Evolutionary conservation across 2,888 invertebrate genomes (phyloP).

Genomic region (Tromatobia lineatoria): DNA sequence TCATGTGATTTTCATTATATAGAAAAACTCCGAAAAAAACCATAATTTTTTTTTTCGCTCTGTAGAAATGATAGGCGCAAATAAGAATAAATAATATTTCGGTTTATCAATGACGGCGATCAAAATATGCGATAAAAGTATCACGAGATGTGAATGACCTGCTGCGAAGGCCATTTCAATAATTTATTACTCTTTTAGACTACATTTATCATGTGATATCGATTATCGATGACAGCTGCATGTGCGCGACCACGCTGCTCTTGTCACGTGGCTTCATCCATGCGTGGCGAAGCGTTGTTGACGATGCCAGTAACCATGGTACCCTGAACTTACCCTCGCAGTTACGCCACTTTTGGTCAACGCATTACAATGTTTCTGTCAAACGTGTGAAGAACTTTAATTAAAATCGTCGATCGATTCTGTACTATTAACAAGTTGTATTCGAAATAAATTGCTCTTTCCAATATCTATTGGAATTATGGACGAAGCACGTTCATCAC

Average conservation of each 20-base stretch:
- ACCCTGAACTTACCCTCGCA: conserved; percentile 22
- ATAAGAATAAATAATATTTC: background rate
- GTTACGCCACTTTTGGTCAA: background rate
- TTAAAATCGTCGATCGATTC: background rate
- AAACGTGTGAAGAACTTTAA: conserved; percentile 11
- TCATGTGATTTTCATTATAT: too few relatives aligned
- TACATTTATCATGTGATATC: conserved; percentile 10
- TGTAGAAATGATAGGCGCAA: background rate
- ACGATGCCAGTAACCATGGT: conserved; percentile 58
- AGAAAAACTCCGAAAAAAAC: too few relatives aligned
- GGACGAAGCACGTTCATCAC: background rate
- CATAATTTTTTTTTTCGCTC: too few relatives aligned
- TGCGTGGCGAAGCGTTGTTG: conserved; percentile 45
- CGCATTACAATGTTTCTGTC: conserved; percentile 17
- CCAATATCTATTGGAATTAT: background rate
- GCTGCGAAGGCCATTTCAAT: background rate
- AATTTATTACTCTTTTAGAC: background rate
- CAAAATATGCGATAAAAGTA: background rate
- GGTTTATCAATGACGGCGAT: background rate
- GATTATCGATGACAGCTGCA: conserved; percentile 44
- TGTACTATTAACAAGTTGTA: background rate
- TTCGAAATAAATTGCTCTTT: too few relatives aligned
- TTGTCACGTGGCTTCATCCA: conserved; percentile 47
- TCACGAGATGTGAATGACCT: background rate
- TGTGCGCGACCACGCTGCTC: conserved; percentile 31